Base-by-base conservation (phyloP, 2,888 invertebrate genomes). In the Dryomyza anilis region DNA sequence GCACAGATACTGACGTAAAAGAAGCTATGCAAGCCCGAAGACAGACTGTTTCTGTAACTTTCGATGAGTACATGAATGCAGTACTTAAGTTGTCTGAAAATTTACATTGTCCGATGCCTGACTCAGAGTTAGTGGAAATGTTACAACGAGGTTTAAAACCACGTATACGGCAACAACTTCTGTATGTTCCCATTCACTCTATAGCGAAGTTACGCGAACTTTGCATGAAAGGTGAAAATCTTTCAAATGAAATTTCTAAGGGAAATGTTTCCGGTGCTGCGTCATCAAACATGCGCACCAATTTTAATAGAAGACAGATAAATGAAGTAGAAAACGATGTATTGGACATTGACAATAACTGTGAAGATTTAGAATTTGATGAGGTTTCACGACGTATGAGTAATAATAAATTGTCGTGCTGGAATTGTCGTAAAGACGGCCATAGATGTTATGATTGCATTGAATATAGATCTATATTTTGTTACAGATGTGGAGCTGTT, bases 221-320 rank as follows among this genome's bases (percentile, higher is more conserved):
- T 5, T 61, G 64, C 7, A 52, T 57, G 14, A 66, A 64, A 59
- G 46, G 64, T 3, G 66, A 68, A 65, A 62, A 50, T 23, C 29
- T 67, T 10, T 23, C 63, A 5, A 52, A 59, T 16, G 64, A 67
- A 36, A 45, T 19, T 8, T 33, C 33, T 8, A 33, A n/a, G n/a
- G n/a, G n/a, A n/a, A n/a, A n/a, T n/a, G n/a, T n/a, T n/a, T n/a
- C n/a, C n/a, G n/a, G n/a, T n/a, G n/a, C n/a, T n/a, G n/a, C n/a
- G n/a, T n/a, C n/a, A n/a, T n/a, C n/a, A n/a, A n/a, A n/a, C n/a
- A n/a, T n/a, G n/a, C n/a, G 21, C n/a, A 14, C 10, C 7, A 46
- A 46, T 21, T 19, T 19, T n/a, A 3, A 10, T 21, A 14, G 19
- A 10, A n/a, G 46, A 8, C 46, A 46, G 10, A 19, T 46, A 19